These are phyloP conservation scores for Apteryx mantelli DNA, from an alignment of 2,113 vertebrate species.

Conservation along the genomic window DNA sequence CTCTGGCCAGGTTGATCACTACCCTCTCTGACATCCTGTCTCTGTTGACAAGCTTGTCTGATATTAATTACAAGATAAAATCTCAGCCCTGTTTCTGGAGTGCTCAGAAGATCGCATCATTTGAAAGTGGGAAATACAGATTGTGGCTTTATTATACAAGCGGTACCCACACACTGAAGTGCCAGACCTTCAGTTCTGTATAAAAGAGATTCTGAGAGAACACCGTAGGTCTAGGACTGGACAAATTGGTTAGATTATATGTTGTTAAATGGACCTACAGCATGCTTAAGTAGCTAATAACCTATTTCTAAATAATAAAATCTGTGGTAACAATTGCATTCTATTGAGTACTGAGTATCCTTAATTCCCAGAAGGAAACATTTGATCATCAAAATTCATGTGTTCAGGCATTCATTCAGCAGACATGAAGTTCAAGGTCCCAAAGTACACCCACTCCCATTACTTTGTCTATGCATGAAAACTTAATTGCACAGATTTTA, in stretches of 20 bases:
- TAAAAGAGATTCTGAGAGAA: background rate
- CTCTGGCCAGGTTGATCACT: constrained; percentile 26
- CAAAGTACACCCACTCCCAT: background rate
- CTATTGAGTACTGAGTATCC: background rate
- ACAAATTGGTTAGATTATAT: background rate
- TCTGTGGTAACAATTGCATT: background rate
- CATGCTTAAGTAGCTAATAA: background rate
- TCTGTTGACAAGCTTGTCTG: background rate
- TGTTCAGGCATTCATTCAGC: background rate
- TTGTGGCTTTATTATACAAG: background rate
- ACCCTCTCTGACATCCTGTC: background rate
- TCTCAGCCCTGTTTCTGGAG: background rate
- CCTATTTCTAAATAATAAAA: background rate
- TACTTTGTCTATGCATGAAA: background rate
- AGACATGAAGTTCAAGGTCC: background rate
- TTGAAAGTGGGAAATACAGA: background rate
- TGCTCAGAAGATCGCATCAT: background rate
- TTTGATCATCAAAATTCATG: background rate
- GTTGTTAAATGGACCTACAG: background rate
- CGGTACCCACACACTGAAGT: background rate
- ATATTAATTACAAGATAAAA: constrained; percentile 29
- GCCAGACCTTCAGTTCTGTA: background rate
- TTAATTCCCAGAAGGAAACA: background rate
- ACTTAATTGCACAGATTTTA: background rate
- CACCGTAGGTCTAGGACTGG: background rate